A percentile compares a stretch with the other conserved stretches of the same genome.
Conservation (phyloP, 2,888 invertebrate species). For the Ennomos erosarius region DNA sequence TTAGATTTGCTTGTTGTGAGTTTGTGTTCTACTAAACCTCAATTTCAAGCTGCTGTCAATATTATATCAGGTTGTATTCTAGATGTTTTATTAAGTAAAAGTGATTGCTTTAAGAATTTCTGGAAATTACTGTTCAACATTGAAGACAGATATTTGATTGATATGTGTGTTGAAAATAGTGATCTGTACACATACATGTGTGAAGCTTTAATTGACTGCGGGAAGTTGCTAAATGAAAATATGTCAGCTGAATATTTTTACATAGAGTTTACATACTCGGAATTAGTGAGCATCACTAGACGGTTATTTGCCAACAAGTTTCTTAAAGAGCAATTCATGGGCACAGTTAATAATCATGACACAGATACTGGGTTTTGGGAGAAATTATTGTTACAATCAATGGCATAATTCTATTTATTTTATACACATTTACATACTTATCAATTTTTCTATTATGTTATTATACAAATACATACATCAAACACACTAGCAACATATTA, state of each 20-base stretch:
- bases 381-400: constrained; percentile 49
- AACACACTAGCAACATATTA: too few relatives aligned
- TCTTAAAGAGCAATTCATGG: constrained; percentile 70
- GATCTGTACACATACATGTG: constrained; percentile 60
- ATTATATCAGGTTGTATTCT: constrained; percentile 52
- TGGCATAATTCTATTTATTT: constrained; percentile 20
- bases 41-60: constrained; percentile 46
- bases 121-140: constrained; percentile 65
- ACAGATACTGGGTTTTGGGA: constrained; percentile 73
- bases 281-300: constrained; percentile 73
- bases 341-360: constrained; percentile 73
- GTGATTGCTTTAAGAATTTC: constrained; percentile 55
- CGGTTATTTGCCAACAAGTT: constrained; percentile 66
- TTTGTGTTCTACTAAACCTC: constrained; percentile 56
- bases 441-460: too few relatives aligned
- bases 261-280: constrained; percentile 79
- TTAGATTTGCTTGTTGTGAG: constrained; percentile 64
- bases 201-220: constrained; percentile 70
- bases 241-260: constrained; percentile 73
- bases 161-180: constrained; percentile 62
- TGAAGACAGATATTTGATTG: constrained; percentile 55
- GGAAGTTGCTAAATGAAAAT: constrained; percentile 65
- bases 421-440: too few relatives aligned
- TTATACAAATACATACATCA: too few relatives aligned
- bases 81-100: constrained; percentile 53